Percentiles rank a stretch among this genome's conserved stretches.
phyloP scores from a whole-genome alignment of 2,113 vertebrate genomes.

The Prinia subflava region DNA sequence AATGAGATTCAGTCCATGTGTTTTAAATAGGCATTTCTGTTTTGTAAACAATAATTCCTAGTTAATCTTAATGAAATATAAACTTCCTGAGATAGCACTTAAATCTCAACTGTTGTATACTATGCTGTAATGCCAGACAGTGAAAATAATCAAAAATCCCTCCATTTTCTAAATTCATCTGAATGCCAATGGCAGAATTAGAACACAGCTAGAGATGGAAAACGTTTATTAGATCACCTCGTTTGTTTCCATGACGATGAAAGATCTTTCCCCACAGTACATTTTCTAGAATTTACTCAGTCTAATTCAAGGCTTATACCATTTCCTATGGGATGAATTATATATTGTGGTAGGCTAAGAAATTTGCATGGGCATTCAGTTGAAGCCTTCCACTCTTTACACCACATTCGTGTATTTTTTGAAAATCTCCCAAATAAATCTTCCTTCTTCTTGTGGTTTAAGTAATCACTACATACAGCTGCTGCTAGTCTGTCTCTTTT shows the following conservation, averaged over 20 bases:
- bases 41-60: not conserved
- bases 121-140: not conserved
- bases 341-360: not conserved
- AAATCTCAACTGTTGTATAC: not conserved
- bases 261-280: not conserved
- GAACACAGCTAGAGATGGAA: not conserved
- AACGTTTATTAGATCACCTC: slow-evolving; percentile 10
- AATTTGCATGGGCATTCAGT: not conserved
- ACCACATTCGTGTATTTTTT: not conserved
- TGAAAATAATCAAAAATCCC: not conserved
- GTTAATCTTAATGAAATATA: not conserved
- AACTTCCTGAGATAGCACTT: not conserved
- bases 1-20: not conserved
- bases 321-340: not conserved
- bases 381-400: not conserved
- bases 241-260: slow-evolving; percentile 60
- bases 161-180: not conserved
- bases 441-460: not conserved
- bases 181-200: not conserved
- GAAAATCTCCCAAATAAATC: not conserved
- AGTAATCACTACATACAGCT: not conserved
- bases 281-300: slow-evolving; percentile 18
- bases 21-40: not conserved
- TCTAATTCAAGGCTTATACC: not conserved
- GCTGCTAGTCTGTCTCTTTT: not conserved